Evolutionary conservation across 2,888 invertebrate species (phyloP).

Genomic region (Caenorhabditis virilis): DNA sequence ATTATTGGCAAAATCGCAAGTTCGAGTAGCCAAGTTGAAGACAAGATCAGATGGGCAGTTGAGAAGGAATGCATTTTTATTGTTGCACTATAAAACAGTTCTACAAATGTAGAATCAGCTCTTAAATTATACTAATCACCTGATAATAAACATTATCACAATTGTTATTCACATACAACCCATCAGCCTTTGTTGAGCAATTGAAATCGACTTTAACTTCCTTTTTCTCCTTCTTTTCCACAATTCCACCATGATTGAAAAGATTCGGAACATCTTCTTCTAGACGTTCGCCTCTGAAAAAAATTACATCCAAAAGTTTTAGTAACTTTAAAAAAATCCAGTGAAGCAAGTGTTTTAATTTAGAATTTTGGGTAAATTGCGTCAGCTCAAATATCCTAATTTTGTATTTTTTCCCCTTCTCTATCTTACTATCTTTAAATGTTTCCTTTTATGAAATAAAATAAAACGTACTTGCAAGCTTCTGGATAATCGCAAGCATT

Average conservation of each 20-base stretch:
- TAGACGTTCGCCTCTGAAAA: conserved; percentile 11
- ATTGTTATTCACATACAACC: conserved; percentile 16
- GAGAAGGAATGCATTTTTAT: conserved; percentile 9
- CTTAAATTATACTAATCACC: too few relatives aligned
- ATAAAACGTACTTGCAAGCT: conserved; percentile 23
- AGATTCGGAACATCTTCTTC: conserved; percentile 16
- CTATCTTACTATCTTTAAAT: not conserved
- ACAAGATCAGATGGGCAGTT: conserved; percentile 36
- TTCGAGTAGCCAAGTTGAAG: conserved; percentile 16
- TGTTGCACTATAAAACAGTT: conserved; percentile 13
- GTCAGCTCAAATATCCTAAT: too few relatives aligned
- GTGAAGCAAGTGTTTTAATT: not conserved
- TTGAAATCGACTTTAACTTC: conserved; percentile 38
- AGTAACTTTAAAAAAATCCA: not conserved
- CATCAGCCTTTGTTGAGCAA: conserved; percentile 31
- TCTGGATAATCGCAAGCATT: conserved; percentile 35
- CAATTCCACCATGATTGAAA: conserved; percentile 27
- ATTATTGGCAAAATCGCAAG: conserved; percentile 33
- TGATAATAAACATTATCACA: not conserved
- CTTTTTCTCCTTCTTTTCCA: conserved; percentile 8
- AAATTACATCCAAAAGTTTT: not conserved
- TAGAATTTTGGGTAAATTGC: too few relatives aligned
- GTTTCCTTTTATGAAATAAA: not conserved
- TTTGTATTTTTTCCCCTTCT: not conserved
- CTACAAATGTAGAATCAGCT: not conserved